A percentile compares a stretch with the other conserved stretches of the same genome.
These are phyloP conservation scores for Tenodera sinensis DNA, from an alignment of 2,888 invertebrate genomes.

Conservation along the genomic window DNA sequence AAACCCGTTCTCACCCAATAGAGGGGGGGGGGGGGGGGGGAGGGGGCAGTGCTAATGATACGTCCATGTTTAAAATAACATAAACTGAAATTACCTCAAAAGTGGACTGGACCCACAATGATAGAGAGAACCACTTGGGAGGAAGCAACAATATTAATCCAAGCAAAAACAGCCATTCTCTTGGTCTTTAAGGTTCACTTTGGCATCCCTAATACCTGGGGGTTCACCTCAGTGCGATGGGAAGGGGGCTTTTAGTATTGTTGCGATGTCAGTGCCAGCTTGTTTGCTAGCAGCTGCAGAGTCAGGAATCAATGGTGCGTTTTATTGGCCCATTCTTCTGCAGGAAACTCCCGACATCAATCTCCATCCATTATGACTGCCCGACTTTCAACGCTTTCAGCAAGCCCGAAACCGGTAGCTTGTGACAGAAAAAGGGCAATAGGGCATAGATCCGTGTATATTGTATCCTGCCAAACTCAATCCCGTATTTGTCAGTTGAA, in stretches of 20 bases:
- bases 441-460: background rate
- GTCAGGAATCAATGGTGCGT: slow-evolving; percentile 25
- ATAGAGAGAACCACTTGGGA: slow-evolving; percentile 12
- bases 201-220: slow-evolving; percentile 9
- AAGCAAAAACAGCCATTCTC: background rate
- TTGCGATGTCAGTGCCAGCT: slow-evolving; percentile 6
- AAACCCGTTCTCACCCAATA: background rate
- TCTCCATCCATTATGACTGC: slow-evolving; percentile 28
- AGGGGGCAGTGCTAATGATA: background rate
- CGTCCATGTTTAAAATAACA: background rate
- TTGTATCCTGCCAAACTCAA: background rate
- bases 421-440: background rate
- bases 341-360: slow-evolving; percentile 19
- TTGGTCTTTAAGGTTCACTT: slow-evolving; percentile 16
- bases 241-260: background rate
- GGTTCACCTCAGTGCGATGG: slow-evolving; percentile 12
- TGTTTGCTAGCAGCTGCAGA: background rate
- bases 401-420: background rate
- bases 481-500: slow-evolving; percentile 7
- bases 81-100: background rate
- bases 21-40: no score
- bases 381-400: slow-evolving; percentile 7
- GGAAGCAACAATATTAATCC: slow-evolving; percentile 4
- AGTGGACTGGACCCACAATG: slow-evolving; percentile 15
- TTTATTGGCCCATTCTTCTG: slow-evolving; percentile 29